Percentiles rank a stretch among this genome's conserved stretches.
These are phyloP conservation scores for Stigmatopora nigra DNA, from an alignment of 2,113 vertebrate genomes.

Conservation along the genomic window DNA sequence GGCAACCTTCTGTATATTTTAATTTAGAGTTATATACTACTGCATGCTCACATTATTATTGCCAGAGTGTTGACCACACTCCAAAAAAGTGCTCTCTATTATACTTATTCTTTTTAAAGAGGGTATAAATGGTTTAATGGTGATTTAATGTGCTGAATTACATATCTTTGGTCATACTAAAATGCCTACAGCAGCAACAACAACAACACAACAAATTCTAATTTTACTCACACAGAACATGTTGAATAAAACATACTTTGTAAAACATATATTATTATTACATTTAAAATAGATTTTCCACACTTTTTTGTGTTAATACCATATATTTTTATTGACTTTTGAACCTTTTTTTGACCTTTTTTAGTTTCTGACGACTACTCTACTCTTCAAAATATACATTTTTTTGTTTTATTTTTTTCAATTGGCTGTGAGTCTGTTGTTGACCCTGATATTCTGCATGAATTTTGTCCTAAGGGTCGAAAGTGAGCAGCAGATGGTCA, in stretches of 20 bases:
- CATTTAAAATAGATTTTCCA: background rate
- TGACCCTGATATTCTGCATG: conserved; percentile 1
- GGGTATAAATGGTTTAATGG: no score
- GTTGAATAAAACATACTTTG: background rate
- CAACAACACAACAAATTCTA: background rate
- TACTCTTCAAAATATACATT: background rate
- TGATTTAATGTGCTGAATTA: no score
- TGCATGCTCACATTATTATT: conserved; percentile 7
- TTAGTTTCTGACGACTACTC: background rate
- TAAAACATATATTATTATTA: background rate
- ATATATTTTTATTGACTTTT: background rate
- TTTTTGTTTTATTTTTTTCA: background rate
- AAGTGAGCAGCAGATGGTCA: conserved; percentile 12
- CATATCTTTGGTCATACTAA: no score
- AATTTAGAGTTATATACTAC: conserved; percentile 12
- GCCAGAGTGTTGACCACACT: background rate
- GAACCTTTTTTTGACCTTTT: background rate
- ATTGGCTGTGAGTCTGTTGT: conserved; percentile 2
- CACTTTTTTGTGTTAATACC: background rate
- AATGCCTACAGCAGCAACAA: no score
- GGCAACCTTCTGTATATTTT: conserved; percentile 17
- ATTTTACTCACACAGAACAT: background rate
- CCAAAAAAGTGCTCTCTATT: background rate
- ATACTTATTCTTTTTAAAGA: background rate
- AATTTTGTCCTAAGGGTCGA: conserved; percentile 10